A percentile compares a stretch with the other conserved stretches of the same genome.
Evolutionary conservation across 2,113 vertebrate species (phyloP).

Genomic region (Ardeotis arabs): DNA sequence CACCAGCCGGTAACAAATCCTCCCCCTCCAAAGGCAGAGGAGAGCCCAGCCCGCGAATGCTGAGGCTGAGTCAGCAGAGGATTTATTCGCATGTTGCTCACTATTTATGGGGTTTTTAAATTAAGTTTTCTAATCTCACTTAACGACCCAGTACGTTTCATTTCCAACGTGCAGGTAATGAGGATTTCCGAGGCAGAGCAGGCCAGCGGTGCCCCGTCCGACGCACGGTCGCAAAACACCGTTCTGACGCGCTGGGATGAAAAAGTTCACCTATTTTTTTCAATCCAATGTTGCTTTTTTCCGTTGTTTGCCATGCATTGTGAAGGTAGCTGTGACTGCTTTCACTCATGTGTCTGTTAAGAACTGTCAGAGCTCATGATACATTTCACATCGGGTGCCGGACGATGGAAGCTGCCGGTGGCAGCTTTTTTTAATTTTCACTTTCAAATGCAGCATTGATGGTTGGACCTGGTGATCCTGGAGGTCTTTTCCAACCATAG

Average conservation of each 20-base stretch:
- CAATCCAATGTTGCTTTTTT: rapidly evolving
- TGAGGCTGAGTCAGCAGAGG: not conserved
- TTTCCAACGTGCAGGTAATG: not conserved
- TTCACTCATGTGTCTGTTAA: not conserved
- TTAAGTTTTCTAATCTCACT: not conserved
- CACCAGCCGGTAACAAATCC: not conserved
- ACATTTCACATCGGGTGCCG: too few species aligned
- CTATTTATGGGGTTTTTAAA: rapidly evolving
- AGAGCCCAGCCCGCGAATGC: not conserved
- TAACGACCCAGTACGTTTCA: not conserved
- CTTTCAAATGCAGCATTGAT: not conserved
- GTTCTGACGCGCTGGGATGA: rapidly evolving
- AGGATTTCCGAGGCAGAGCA: not conserved
- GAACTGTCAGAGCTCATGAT: too few species aligned
- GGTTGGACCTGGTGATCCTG: too few species aligned
- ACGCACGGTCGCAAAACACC: rapidly evolving
- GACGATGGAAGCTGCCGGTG: too few species aligned
- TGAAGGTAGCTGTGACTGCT: not conserved
- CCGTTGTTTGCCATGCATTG: not conserved
- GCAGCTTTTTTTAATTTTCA: not conserved
- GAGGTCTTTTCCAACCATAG: too few species aligned
- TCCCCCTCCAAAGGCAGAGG: not conserved
- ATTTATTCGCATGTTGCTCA: not conserved
- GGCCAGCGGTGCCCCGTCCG: rapidly evolving
- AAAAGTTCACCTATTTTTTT: not conserved